These are phyloP conservation scores for Ylistrum balloti DNA, from an alignment of 1,140 invertebrate genomes.

Conservation along the genomic window DNA sequence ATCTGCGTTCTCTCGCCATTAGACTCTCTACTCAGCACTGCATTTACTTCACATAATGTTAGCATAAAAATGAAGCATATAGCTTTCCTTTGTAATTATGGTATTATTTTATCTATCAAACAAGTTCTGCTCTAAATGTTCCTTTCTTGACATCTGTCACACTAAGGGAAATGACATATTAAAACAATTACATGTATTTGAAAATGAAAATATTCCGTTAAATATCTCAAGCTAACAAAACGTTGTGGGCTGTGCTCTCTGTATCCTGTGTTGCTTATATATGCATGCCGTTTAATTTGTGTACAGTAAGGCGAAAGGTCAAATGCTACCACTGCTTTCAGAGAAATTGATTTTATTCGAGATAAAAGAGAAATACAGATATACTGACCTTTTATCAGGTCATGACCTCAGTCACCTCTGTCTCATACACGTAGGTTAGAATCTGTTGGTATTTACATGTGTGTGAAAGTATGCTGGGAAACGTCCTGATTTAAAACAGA, in stretches of 20 bases:
- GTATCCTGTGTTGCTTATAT: neutral
- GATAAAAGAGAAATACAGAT: constrained; percentile 24
- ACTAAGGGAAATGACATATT: too few species aligned
- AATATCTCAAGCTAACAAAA: neutral
- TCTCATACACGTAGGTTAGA: neutral
- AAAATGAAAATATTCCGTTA: too few species aligned
- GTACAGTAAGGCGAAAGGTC: constrained; percentile 2
- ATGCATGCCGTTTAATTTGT: constrained; percentile 38
- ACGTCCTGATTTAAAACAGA: neutral
- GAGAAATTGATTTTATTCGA: constrained; percentile 40
- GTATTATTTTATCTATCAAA: neutral
- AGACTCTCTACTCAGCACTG: neutral
- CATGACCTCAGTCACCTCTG: neutral
- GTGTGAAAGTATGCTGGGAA: constrained; percentile 24
- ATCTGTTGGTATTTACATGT: neutral
- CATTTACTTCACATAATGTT: neutral
- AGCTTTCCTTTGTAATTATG: neutral
- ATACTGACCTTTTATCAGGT: neutral
- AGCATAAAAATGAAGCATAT: neutral
- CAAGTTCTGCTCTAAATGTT: too few species aligned
- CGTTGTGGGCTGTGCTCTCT: neutral
- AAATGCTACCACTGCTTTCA: constrained; percentile 25
- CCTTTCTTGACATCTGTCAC: too few species aligned
- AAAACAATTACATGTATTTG: too few species aligned
- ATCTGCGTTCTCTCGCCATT: constrained; percentile 23